Evolutionary conservation across 1,140 invertebrate genomes (phyloP), one percentile per base, ranked within the genome.

Genomic region (Drusus annulatus): DNA sequence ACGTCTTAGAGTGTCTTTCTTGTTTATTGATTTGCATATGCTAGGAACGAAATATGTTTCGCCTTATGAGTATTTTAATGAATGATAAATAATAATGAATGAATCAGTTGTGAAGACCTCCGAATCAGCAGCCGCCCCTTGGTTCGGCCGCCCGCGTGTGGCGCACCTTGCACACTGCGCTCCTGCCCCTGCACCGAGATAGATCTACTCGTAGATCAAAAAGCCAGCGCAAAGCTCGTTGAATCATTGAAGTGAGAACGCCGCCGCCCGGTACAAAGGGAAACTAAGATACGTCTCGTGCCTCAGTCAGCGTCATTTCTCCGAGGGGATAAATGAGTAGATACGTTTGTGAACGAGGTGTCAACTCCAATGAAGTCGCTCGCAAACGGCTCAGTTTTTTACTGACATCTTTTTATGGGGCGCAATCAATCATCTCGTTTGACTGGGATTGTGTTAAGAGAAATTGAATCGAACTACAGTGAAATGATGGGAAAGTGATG

Each of bases 131-230:
- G 36, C 10, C 8, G 2, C 36, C 1, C 13, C 5, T 1, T 13
- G 36, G 36, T 13, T 13, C 8, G 0, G 36, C 36, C 8, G 36
- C 36, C 10, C 36, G 10, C 10, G 36, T 45, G 36, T 10, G 10
- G 36, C 36, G 36, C 36, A 45, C 10, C 36, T 45, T 10, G 10
- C 36, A 45, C 8, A 7, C 10, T 45, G 36, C 36, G 36, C 36
- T 10, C 36, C 21, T 69, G n/a, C 13, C 7, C 28, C 31, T 45
- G 28, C 50, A 74, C 31, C 17, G 17, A 28, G 69, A 74, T n/a
- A n/a, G n/a, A n/a, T n/a, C n/a, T n/a, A 31, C 69, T 56, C 50
- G 28, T 74, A 74, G 50, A 74, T 74, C 69, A 74, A 74, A 74
- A 74, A 74, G 69, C 50, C 69, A 74, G 52, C 19, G 56, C 69